A percentile compares a stretch with the other conserved stretches of the same genome.
Conservation (phyloP, 2,888 invertebrate genomes). For the Alviniconcha strummeri region DNA sequence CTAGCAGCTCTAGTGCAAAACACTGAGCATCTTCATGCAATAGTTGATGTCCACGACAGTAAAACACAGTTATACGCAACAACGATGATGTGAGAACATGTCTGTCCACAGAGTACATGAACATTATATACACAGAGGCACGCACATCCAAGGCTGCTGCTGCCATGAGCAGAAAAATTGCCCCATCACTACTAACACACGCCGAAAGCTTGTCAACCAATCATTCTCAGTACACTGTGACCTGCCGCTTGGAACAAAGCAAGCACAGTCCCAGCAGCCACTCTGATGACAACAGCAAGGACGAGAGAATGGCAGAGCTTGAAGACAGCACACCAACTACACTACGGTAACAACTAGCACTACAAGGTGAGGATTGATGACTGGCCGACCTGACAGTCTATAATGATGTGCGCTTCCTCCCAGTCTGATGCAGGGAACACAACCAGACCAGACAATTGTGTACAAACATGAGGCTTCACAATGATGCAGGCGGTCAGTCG, state of each 20-base stretch:
- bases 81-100: not conserved
- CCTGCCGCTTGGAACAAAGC: not conserved
- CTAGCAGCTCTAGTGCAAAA: not conserved
- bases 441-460: not conserved
- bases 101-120: slow-evolving; percentile 7
- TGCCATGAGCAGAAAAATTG: slow-evolving; percentile 12
- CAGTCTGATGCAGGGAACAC: not conserved
- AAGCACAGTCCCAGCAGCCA: not conserved
- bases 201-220: not conserved
- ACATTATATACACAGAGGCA: slow-evolving; percentile 30
- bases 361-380: not conserved
- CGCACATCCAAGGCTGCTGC: slow-evolving; percentile 26
- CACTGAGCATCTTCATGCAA: not conserved
- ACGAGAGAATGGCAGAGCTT: not conserved
- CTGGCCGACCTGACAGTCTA: not conserved
- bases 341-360: not conserved
- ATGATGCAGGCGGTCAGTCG: not conserved
- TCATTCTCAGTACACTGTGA: not conserved
- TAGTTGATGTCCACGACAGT: not conserved
- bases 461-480: not conserved
- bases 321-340: not conserved
- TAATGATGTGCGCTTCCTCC: not conserved
- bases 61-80: not conserved
- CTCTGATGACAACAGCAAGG: not conserved
- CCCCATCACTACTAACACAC: not conserved